These are phyloP conservation scores for Baryphthengus martii DNA, from an alignment of 2,113 vertebrate species.

Conservation along the genomic window DNA sequence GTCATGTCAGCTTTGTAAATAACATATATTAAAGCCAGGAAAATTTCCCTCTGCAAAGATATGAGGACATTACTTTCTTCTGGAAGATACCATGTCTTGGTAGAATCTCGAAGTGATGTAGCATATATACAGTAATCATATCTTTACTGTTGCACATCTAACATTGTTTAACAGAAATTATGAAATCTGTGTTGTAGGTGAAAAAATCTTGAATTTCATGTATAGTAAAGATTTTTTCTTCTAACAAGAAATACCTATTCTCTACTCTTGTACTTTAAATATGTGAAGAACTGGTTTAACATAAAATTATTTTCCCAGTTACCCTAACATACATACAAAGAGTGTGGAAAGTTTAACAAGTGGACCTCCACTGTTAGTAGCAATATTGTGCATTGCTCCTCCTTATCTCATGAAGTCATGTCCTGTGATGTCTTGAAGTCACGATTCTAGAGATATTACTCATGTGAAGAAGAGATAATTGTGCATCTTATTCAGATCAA, in stretches of 20 bases:
- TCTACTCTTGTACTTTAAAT: conserved; percentile 4
- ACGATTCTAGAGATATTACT: not conserved
- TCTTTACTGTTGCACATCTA: not conserved
- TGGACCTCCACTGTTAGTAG: not conserved
- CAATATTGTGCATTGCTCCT: not conserved
- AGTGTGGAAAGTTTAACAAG: not conserved
- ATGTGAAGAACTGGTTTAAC: not conserved
- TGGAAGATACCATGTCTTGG: not conserved
- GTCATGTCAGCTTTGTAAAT: not conserved
- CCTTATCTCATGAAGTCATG: not conserved
- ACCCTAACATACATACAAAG: not conserved
- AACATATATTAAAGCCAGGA: not conserved
- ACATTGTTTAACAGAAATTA: not conserved
- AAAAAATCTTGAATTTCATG: not conserved
- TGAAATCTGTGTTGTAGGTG: not conserved
- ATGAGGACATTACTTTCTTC: not conserved
- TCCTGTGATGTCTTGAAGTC: not conserved
- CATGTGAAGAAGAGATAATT: not conserved
- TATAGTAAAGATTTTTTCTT: not conserved
- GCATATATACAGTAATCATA: not conserved
- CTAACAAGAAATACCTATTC: not conserved
- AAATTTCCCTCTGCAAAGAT: not conserved
- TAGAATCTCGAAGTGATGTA: not conserved
- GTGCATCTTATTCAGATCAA: conserved; percentile 9
- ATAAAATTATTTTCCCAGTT: not conserved